Percentiles rank a stretch among this genome's conserved stretches.
Conservation (phyloP, 2,888 invertebrate species). For the Mycalesis mineus region DNA sequence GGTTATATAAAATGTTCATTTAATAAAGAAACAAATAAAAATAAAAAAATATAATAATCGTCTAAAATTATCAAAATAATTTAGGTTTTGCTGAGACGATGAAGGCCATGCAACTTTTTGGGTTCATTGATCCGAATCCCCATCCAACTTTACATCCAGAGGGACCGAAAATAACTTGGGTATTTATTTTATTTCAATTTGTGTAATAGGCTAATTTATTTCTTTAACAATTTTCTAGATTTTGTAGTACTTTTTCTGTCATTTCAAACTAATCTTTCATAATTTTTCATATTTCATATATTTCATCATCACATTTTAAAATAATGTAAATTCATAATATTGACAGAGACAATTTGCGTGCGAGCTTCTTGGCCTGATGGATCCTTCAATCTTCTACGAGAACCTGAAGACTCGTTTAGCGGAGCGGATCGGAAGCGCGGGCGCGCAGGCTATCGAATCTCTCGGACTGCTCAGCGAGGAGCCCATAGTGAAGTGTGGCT, state of each 20-base stretch:
- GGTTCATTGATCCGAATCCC: slow-evolving; percentile 90
- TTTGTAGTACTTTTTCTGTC: too few species aligned
- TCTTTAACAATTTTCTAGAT: too few species aligned
- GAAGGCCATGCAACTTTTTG: slow-evolving; percentile 90
- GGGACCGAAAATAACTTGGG: slow-evolving; percentile 98
- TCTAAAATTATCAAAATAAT: neutral
- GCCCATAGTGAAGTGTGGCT: slow-evolving; percentile 87
- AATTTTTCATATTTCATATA: too few species aligned
- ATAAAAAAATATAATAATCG: neutral
- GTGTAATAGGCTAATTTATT: neutral
- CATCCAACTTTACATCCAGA: slow-evolving; percentile 95
- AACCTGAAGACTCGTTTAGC: slow-evolving; percentile 90
- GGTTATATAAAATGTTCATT: slow-evolving; percentile 48
- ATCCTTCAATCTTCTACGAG: slow-evolving; percentile 93
- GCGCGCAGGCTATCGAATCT: slow-evolving; percentile 87
- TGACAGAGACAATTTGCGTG: slow-evolving; percentile 87
- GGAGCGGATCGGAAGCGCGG: slow-evolving; percentile 85
- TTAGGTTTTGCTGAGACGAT: slow-evolving; percentile 92
- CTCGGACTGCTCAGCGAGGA: slow-evolving; percentile 93
- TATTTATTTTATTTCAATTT: slow-evolving; percentile 45
- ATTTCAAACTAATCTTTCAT: too few species aligned
- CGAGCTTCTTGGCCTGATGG: slow-evolving; percentile 88
- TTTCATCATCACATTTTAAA: neutral
- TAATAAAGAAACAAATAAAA: neutral
- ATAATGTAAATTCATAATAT: too few species aligned